Base-by-base conservation (phyloP, 2,888 invertebrate species). In the Tholera decimalis region DNA sequence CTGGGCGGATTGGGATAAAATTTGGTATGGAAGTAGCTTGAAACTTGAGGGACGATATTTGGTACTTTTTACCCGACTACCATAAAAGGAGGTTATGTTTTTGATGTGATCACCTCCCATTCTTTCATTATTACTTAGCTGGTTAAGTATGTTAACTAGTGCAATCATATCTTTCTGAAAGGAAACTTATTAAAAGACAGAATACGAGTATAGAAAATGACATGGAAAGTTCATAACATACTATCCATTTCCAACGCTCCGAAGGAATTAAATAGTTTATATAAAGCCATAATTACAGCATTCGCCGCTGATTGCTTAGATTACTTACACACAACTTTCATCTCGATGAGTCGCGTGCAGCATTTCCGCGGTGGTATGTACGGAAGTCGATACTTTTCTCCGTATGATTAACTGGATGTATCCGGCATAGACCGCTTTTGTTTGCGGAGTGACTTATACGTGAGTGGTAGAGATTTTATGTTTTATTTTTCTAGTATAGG, bases 271-370 rank as follows among this genome's bases (percentile, higher is more conserved):
- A 11, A 37, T n/a, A 13, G 13, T 35, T 61, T 22, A 15, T 18
- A 26, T 30, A 30, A 46, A 13, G 13, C 15, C 18, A 15, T 44
- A 1, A 73, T 67, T 54, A 43, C 26, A 72, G 49, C 44, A 46
- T 51, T 51, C 24, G 6, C 20, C 44, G 24, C n/a, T 70, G 37
- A 75, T 70, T 61, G 24, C 8, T 20, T 24, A 7, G 73, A 65
- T 65, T 67, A 59, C 59, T 77, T 73, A 65, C 64, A 77, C 20
- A 59, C 41, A 50, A 77, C 73, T 73, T 77, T 73, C 73, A 49
- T 62, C 46, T 41, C 33, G 13, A 33, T 7, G 20, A 18, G 43
- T 39, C 20, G 54, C 58, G 43, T 56, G 67, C 28, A 7, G 28
- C 46, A 24, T 65, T 73, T 77, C 73, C 58, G 78, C 58, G 46